Conservation (phyloP, 2,797 vertebrate genomes). For the Uromys caudimaculatus region DNA sequence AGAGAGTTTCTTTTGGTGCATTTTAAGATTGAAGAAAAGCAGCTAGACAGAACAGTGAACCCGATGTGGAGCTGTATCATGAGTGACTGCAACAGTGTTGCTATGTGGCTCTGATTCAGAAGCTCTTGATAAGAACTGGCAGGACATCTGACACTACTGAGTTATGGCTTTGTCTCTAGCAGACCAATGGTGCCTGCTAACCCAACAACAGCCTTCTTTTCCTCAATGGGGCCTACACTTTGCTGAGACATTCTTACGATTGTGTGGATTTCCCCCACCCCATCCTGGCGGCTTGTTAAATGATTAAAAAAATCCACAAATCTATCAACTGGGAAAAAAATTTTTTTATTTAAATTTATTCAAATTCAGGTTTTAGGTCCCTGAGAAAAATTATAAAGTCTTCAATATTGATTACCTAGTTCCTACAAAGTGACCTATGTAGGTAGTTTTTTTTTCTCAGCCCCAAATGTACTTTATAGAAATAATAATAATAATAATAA, state of each 20-base stretch:
- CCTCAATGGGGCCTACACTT: background rate
- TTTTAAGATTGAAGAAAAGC: constrained; percentile 28
- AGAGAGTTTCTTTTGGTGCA: background rate
- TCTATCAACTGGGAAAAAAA: constrained; percentile 55
- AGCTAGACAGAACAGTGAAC: constrained; percentile 3
- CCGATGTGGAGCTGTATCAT: background rate
- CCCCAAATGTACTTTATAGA: constrained; percentile 64
- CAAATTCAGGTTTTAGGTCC: constrained; percentile 79
- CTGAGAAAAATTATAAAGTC: constrained; percentile 78
- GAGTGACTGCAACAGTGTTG: background rate
- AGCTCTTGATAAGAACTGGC: background rate
- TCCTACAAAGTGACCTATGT: constrained; percentile 70
- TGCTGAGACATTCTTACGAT: background rate
- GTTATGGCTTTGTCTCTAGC: constrained; percentile 41
- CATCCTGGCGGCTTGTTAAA: background rate
- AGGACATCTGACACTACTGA: background rate
- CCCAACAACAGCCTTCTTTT: background rate
- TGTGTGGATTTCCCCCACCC: background rate
- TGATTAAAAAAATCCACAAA: constrained; percentile 64
- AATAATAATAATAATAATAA: constrained; percentile 56
- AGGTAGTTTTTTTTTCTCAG: constrained; percentile 44
- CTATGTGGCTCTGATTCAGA: background rate
- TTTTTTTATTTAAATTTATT: constrained; percentile 71
- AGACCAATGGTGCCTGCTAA: background rate
- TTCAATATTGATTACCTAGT: constrained; percentile 67